Conservation (phyloP, 2,113 vertebrate genomes). For the Sceloporus tristichus region DNA sequence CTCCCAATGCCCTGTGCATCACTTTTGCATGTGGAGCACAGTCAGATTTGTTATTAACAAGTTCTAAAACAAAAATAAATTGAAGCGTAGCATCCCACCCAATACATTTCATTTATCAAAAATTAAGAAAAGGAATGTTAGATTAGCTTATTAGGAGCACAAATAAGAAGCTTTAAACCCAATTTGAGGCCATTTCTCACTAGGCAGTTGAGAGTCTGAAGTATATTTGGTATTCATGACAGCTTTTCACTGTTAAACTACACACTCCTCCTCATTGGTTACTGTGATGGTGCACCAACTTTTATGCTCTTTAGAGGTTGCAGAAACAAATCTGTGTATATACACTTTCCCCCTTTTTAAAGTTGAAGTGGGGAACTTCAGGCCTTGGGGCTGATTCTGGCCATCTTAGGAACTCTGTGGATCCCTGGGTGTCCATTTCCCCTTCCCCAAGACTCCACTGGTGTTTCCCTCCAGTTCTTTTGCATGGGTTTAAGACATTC, state of each 20-base stretch:
- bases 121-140: conserved; percentile 23
- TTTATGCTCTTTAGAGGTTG: neutral
- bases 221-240: neutral
- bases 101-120: conserved; percentile 26
- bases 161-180: conserved; percentile 14
- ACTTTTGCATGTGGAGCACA: neutral
- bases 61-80: conserved; percentile 45
- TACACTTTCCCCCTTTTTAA: neutral
- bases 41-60: conserved; percentile 23
- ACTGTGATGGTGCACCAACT: neutral
- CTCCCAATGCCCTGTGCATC: neutral
- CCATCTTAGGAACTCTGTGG: neutral
- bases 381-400: neutral
- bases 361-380: neutral
- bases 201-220: neutral
- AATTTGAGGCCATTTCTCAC: conserved; percentile 24
- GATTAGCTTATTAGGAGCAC: conserved; percentile 12
- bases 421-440: neutral
- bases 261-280: neutral
- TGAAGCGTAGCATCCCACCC: conserved; percentile 17
- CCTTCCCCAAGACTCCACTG: neutral
- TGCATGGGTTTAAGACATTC: neutral
- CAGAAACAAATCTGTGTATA: neutral
- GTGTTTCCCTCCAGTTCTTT: neutral
- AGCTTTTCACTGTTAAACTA: neutral